Evolutionary conservation across 1,140 invertebrate genomes (phyloP).

Genomic region (Drosophila tsacasi): DNA sequence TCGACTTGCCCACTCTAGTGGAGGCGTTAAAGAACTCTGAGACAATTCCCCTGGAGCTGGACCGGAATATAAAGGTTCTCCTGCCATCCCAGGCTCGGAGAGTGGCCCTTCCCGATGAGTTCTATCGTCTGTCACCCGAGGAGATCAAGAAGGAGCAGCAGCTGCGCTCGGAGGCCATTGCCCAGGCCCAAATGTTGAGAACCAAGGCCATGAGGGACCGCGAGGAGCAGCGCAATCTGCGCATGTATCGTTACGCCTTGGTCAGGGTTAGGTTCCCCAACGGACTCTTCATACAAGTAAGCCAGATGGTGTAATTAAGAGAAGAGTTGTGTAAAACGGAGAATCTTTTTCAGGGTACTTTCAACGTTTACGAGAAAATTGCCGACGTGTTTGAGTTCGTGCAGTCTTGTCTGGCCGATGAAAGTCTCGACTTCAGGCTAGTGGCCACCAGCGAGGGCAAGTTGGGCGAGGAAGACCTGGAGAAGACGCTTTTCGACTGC

Average conservation of each 20-base stretch:
- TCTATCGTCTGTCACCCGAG: slow-evolving; percentile 91
- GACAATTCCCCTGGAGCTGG: slow-evolving; percentile 92
- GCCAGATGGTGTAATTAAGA: slow-evolving; percentile 1
- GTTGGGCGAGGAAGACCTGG: slow-evolving; percentile 87
- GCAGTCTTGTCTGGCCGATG: slow-evolving; percentile 89
- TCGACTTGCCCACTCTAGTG: slow-evolving; percentile 87
- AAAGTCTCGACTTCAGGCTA: slow-evolving; percentile 89
- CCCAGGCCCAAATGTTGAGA: slow-evolving; percentile 92
- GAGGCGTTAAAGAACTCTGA: slow-evolving; percentile 93
- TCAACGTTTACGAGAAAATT: slow-evolving; percentile 92
- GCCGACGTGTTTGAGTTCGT: slow-evolving; percentile 90
- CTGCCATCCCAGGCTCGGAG: slow-evolving; percentile 90
- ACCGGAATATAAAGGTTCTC: slow-evolving; percentile 94
- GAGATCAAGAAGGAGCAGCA: slow-evolving; percentile 95
- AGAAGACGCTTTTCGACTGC: slow-evolving; percentile 89
- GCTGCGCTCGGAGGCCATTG: slow-evolving; percentile 90
- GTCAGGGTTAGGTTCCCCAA: slow-evolving; percentile 95
- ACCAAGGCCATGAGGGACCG: slow-evolving; percentile 97
- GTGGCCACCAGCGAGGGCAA: slow-evolving; percentile 88
- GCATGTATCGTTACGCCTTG: slow-evolving; percentile 94
- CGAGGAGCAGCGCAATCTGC: slow-evolving; percentile 91
- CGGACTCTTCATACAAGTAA: slow-evolving; percentile 92
- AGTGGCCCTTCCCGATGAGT: slow-evolving; percentile 92
- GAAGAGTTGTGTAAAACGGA: not conserved
- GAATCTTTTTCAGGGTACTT: slow-evolving; percentile 89